phyloP scores from a whole-genome alignment of 2,888 invertebrate genomes.

The Caradrina clavipalpis region DNA sequence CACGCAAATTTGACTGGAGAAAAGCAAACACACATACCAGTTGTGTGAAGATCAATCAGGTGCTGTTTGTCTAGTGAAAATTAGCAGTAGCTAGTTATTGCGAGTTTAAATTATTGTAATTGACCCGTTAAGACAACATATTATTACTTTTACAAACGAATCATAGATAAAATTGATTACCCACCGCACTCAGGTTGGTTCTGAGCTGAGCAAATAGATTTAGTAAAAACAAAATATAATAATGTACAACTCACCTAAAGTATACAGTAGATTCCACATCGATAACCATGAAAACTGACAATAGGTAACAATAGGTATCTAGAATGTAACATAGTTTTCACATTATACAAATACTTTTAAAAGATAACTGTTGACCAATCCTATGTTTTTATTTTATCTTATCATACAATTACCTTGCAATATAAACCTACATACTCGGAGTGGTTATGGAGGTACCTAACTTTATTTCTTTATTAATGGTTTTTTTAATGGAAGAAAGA shows the following conservation, averaged over 20 bases:
- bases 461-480: background rate
- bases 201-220: background rate
- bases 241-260: constrained; percentile 26
- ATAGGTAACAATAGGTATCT: constrained; percentile 5
- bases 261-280: constrained; percentile 44
- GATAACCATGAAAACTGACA: constrained; percentile 31
- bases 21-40: no score
- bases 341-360: constrained; percentile 30
- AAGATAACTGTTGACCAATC: constrained; percentile 43
- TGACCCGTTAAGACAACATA: no score
- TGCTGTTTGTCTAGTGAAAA: no score
- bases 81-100: no score
- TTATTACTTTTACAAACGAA: no score
- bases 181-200: no score
- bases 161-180: no score
- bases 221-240: background rate
- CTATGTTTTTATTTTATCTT: constrained; percentile 35
- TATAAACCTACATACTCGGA: constrained; percentile 9
- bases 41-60: no score
- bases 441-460: background rate
- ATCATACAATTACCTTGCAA: constrained; percentile 18
- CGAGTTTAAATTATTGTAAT: no score
- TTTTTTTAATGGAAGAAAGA: background rate
- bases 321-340: constrained; percentile 29
- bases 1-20: no score